These are phyloP conservation scores for Sarcophaga caerulescens DNA, from an alignment of 2,888 invertebrate species.

Conservation along the genomic window DNA sequence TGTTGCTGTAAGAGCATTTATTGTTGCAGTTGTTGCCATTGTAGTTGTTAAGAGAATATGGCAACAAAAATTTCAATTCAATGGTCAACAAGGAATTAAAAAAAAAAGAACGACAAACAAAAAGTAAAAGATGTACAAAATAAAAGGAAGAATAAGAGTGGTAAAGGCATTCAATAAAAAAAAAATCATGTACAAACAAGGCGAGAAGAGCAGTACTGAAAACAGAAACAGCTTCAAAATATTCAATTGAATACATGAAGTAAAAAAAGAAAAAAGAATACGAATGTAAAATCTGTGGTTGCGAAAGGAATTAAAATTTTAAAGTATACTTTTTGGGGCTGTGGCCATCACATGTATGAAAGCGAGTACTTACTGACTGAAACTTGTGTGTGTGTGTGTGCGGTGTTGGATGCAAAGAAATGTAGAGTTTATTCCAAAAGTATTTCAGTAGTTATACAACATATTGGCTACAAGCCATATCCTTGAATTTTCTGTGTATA, in stretches of 20 bases:
- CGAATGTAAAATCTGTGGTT: conserved; percentile 64
- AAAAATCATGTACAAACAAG: not conserved
- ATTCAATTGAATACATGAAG: conserved; percentile 58
- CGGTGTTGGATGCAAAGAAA: too few species aligned
- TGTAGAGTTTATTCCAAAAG: not conserved
- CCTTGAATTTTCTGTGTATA: not conserved
- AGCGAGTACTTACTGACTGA: not conserved
- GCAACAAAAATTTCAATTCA: conserved; percentile 67
- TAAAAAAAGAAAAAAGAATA: conserved; percentile 31
- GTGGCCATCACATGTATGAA: not conserved
- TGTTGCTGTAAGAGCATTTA: not conserved
- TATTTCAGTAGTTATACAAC: conserved; percentile 1
- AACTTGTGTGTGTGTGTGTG: not conserved
- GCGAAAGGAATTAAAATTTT: conserved; percentile 67
- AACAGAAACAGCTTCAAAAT: conserved; percentile 40
- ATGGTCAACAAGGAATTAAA: conserved; percentile 59
- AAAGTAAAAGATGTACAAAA: not conserved
- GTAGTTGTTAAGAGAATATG: conserved; percentile 52
- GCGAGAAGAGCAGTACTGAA: conserved; percentile 7
- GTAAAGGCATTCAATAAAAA: not conserved
- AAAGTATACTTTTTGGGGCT: conserved; percentile 69
- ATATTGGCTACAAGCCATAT: conserved; percentile 9
- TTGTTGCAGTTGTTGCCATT: not conserved
- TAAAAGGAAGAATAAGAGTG: not conserved
- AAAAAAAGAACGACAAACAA: conserved; percentile 1